Conservation (phyloP, 30 jellyfish, hydroid and myxozoan genomes). For the Pelagia noctiluca region DNA sequence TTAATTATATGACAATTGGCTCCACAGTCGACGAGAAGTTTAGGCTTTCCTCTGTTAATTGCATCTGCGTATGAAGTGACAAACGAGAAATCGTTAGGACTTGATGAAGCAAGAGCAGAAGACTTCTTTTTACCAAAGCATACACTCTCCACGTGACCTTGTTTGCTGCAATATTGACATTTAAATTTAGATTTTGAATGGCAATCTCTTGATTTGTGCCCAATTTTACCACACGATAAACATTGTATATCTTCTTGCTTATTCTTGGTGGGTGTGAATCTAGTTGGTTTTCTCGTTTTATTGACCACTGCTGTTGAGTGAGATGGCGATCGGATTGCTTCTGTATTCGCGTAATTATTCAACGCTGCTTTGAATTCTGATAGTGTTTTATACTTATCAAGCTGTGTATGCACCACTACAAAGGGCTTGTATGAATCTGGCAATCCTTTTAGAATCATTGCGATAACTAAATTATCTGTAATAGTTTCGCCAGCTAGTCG, state of each 20-base stretch:
- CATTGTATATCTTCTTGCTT: slow-evolving; percentile 51
- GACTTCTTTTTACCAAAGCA: slow-evolving; percentile 33
- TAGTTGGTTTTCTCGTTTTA: slow-evolving; percentile 16
- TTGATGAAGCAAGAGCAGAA: slow-evolving; percentile 19
- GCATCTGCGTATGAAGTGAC: slow-evolving; percentile 32
- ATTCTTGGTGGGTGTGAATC: not conserved
- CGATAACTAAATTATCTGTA: slow-evolving; percentile 21
- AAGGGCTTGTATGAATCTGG: slow-evolving; percentile 66
- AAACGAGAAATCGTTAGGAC: slow-evolving; percentile 14
- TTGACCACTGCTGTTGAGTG: slow-evolving; percentile 20
- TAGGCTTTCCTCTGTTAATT: not conserved
- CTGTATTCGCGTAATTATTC: slow-evolving; percentile 50
- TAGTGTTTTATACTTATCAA: slow-evolving; percentile 48
- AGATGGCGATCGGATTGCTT: slow-evolving; percentile 34
- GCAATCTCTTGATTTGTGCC: slow-evolving; percentile 55
- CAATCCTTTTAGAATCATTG: slow-evolving; percentile 34
- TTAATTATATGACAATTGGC: slow-evolving; percentile 34
- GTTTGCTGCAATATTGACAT: slow-evolving; percentile 47
- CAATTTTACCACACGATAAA: slow-evolving; percentile 52
- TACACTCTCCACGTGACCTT: slow-evolving; percentile 51
- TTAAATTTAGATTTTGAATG: slow-evolving; percentile 22
- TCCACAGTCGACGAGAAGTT: slow-evolving; percentile 59
- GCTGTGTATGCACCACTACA: slow-evolving; percentile 68
- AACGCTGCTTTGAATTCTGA: slow-evolving; percentile 65
- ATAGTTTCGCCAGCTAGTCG: slow-evolving; percentile 31